Conservation (phyloP, 2,888 invertebrate genomes). For the Athripsodes cinereus region DNA sequence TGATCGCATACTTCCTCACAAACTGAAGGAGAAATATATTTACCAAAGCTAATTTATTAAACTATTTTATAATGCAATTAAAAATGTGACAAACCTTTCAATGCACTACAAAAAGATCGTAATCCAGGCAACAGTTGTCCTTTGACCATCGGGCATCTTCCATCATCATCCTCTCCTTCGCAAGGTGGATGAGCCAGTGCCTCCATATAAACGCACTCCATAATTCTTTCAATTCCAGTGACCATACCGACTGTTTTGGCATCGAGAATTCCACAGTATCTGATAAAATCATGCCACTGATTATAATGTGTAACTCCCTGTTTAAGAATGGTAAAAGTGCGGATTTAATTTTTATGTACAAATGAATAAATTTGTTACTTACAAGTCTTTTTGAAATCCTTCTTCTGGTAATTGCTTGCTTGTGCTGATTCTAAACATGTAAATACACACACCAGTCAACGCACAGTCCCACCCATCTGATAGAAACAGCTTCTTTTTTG, state of each 20-base stretch:
- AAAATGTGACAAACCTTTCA: slow-evolving; percentile 66
- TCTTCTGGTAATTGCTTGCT: slow-evolving; percentile 84
- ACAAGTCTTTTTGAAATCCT: slow-evolving; percentile 83
- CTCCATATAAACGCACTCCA: slow-evolving; percentile 87
- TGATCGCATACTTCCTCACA: slow-evolving; percentile 81
- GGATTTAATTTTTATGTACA: too few species aligned
- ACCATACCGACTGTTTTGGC: slow-evolving; percentile 74
- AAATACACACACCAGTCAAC: slow-evolving; percentile 77
- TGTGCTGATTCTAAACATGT: slow-evolving; percentile 78
- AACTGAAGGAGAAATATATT: slow-evolving; percentile 52
- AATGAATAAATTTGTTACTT: slow-evolving; percentile 32
- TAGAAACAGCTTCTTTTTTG: slow-evolving; percentile 73
- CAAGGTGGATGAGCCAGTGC: slow-evolving; percentile 74
- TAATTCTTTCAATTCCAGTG: slow-evolving; percentile 79
- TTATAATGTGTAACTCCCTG: too few species aligned
- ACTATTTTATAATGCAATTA: too few species aligned
- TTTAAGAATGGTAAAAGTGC: too few species aligned
- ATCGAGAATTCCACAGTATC: slow-evolving; percentile 77
- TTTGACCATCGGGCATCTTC: slow-evolving; percentile 73
- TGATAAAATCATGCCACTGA: slow-evolving; percentile 28
- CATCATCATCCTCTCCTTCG: slow-evolving; percentile 76
- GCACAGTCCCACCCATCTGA: slow-evolving; percentile 80
- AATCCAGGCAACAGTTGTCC: slow-evolving; percentile 76
- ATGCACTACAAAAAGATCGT: slow-evolving; percentile 82
- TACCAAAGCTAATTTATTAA: too few species aligned